Evolutionary conservation across 2,797 vertebrate species (phyloP).

Genomic region (Heterohyrax brucei): DNA sequence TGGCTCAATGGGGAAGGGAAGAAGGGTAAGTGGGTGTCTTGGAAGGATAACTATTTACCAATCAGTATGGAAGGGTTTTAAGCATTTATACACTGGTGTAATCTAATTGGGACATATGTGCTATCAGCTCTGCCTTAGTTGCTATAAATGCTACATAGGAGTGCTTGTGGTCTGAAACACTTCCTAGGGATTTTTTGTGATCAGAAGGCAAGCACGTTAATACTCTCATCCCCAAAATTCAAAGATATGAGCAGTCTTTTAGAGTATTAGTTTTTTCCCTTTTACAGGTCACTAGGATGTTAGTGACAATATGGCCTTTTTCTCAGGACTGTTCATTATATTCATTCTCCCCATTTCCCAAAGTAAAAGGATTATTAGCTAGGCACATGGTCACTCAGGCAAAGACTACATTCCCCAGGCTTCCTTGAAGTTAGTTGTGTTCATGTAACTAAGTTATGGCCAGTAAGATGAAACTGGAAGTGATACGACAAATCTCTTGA

Average conservation of each 20-base stretch:
- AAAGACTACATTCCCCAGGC: background rate
- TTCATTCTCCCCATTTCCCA: slow-evolving; percentile 3
- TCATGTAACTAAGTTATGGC: background rate
- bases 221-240: slow-evolving; percentile 19
- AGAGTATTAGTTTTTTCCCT: background rate
- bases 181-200: background rate
- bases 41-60: slow-evolving; percentile 1
- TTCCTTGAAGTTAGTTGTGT: background rate
- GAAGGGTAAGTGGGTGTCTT: background rate
- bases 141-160: background rate
- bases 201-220: slow-evolving; percentile 36
- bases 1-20: background rate
- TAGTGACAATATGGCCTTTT: background rate
- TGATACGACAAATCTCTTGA: background rate
- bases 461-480: background rate
- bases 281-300: background rate
- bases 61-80: slow-evolving; percentile 23
- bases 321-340: background rate
- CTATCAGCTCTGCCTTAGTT: background rate
- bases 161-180: background rate
- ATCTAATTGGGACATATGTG: background rate
- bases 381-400: background rate
- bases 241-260: slow-evolving; percentile 4
- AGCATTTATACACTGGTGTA: slow-evolving; percentile 11
- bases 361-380: slow-evolving; percentile 41